Base-by-base conservation (phyloP, 2,113 vertebrate species). In the Cavia aperea region DNA sequence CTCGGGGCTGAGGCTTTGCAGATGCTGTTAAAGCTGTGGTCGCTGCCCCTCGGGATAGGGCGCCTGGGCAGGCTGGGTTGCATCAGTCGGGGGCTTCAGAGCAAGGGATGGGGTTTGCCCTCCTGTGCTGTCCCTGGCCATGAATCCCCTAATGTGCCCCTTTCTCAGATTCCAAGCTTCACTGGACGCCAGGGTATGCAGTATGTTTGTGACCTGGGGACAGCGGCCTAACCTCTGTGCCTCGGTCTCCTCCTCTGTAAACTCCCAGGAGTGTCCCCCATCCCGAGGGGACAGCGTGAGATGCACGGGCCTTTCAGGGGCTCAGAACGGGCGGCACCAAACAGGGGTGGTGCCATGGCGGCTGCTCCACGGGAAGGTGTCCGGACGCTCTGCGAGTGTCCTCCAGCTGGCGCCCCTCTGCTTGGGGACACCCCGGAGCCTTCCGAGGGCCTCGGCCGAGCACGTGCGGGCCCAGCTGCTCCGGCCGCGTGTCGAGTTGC, bases 391-490 rank as follows among this genome's bases (percentile, higher is more conserved):
- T 39, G 39, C 39, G 39, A 39, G 39, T 54, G 51, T 54, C 51
- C 51, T 54, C 56, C 0, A 1, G 62, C n/a, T 2, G 24, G 49
- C 4, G 23, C 7, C 4, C 13, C 86, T 3, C 0, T 0, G 16
- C 92, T 95, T 95, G 51, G 83, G 95, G 95, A 93, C 77, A 46
- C 18, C 46, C 12, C 49, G 56, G 94, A 90, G 66, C 94, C 90
- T 89, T 94, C 96, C 89, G 60, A 43, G 93, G 94, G 95, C 86
- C 97, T 97, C 96, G 95, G 95, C 96, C 94, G 96, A 96, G 94
- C 3, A 0, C 90, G 86, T 43, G 91, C 95, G 96, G 96, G 97
- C 92, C 83, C 95, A 94, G 95, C 90, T 96, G 96, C 68, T 24
- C 95, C 92, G 75, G 81, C 62, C 46, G 77, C 60, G 77, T 95